phyloP scores from a whole-genome alignment of 1,140 invertebrate species.

The Hestina assimilis region DNA sequence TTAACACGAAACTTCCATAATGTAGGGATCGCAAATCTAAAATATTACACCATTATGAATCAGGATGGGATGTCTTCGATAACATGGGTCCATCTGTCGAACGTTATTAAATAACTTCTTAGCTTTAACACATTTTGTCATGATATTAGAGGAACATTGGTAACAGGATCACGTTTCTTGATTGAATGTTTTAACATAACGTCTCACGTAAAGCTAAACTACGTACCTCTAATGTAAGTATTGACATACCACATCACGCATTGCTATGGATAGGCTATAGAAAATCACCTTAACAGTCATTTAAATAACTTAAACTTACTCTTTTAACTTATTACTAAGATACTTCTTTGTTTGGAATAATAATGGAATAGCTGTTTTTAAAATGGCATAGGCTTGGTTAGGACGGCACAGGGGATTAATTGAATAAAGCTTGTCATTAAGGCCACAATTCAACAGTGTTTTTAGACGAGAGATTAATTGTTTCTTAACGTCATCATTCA shows the following conservation, averaged over 20 bases:
- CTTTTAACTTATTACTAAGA: too few species aligned
- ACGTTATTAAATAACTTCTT: conserved; percentile 10
- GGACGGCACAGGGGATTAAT: background rate
- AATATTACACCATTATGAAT: conserved; percentile 41
- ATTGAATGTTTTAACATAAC: conserved; percentile 9
- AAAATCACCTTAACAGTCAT: too few species aligned
- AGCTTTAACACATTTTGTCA: conserved; percentile 9
- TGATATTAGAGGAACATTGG: conserved; percentile 3
- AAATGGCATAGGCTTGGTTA: background rate
- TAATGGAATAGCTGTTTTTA: background rate
- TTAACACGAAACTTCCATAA: conserved; percentile 55
- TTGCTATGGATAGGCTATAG: too few species aligned
- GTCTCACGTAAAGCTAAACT: background rate
- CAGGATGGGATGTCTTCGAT: conserved; percentile 2
- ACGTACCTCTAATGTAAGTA: too few species aligned
- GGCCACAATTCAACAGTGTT: conserved; percentile 55
- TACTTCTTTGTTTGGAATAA: too few species aligned
- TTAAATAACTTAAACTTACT: too few species aligned
- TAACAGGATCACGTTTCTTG: conserved; percentile 13
- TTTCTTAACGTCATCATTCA: conserved; percentile 62
- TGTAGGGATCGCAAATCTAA: conserved; percentile 29
- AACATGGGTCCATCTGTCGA: background rate
- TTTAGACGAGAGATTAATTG: conserved; percentile 72
- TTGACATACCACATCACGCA: too few species aligned
- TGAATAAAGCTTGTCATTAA: conserved; percentile 32